Conservation (phyloP, 1,140 invertebrate species). For the Aphelinus atriplicis region DNA sequence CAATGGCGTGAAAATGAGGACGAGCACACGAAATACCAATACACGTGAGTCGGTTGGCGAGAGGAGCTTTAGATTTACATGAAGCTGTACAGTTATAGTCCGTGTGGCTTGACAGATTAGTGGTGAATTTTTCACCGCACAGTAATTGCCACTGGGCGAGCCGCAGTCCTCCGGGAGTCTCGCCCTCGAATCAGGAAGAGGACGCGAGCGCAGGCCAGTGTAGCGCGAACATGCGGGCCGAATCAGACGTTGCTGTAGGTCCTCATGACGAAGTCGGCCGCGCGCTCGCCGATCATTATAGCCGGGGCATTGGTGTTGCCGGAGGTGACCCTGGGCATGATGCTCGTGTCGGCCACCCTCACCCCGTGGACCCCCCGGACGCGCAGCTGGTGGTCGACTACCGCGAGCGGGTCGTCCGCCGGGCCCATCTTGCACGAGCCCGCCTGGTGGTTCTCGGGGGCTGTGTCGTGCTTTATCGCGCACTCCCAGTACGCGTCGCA, state of each 20-base stretch:
- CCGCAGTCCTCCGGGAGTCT: too few relatives aligned
- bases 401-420: slow-evolving; percentile 72
- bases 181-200: too few relatives aligned
- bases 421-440: slow-evolving; percentile 86
- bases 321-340: slow-evolving; percentile 80
- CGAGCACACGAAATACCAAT: too few relatives aligned
- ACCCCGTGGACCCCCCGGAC: slow-evolving; percentile 77
- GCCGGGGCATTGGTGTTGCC: slow-evolving; percentile 85
- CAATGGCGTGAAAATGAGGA: too few relatives aligned
- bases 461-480: slow-evolving; percentile 77
- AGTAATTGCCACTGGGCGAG: too few relatives aligned
- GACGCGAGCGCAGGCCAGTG: too few relatives aligned
- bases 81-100: too few relatives aligned
- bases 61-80: too few relatives aligned
- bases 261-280: slow-evolving; percentile 80
- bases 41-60: too few relatives aligned
- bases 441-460: slow-evolving; percentile 86
- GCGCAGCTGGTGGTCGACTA: slow-evolving; percentile 76
- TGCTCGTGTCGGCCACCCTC: slow-evolving; percentile 80
- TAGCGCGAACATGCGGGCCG: too few relatives aligned
- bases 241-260: slow-evolving; percentile 56
- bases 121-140: too few relatives aligned
- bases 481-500: slow-evolving; percentile 86
- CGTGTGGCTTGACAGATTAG: too few relatives aligned
- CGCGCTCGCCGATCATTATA: slow-evolving; percentile 87